phyloP scores from a whole-genome alignment of 2,888 invertebrate species.

The Xanthorhoe designata region DNA sequence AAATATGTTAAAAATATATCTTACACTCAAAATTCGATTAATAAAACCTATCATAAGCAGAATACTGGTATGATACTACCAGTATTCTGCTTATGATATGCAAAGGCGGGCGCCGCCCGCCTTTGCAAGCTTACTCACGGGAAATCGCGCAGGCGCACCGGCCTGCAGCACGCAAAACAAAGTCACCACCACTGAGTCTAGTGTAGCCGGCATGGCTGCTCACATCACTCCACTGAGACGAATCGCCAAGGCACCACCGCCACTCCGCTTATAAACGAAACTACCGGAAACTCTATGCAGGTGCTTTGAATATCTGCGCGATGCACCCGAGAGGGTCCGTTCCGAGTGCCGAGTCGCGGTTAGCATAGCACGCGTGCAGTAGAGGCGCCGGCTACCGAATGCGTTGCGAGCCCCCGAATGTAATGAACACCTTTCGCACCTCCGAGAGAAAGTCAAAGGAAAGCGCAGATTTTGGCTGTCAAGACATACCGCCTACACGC shows the following conservation, averaged over 20 bases:
- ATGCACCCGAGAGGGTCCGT: constrained; percentile 63
- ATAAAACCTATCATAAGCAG: too few relatives aligned
- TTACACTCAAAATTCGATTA: too few relatives aligned
- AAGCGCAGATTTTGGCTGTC: constrained; percentile 84
- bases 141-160: constrained; percentile 80
- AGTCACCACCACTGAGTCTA: constrained; percentile 66
- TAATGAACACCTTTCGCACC: constrained; percentile 83
- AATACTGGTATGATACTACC: too few relatives aligned
- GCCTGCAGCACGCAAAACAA: constrained; percentile 72
- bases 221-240: constrained; percentile 66
- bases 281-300: constrained; percentile 73
- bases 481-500: constrained; percentile 78
- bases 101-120: constrained; percentile 67
- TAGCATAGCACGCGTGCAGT: constrained; percentile 81
- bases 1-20: neutral
- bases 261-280: constrained; percentile 70
- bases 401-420: constrained; percentile 79
- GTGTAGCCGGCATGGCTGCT: constrained; percentile 64
- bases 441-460: constrained; percentile 85
- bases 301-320: constrained; percentile 80
- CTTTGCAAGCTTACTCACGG: constrained; percentile 76
- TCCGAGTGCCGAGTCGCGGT: constrained; percentile 55
- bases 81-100: too few relatives aligned
- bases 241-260: constrained; percentile 52
- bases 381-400: constrained; percentile 82